phyloP scores from a whole-genome alignment of 2,888 invertebrate genomes.

The Sphaeridia pumilis region DNA sequence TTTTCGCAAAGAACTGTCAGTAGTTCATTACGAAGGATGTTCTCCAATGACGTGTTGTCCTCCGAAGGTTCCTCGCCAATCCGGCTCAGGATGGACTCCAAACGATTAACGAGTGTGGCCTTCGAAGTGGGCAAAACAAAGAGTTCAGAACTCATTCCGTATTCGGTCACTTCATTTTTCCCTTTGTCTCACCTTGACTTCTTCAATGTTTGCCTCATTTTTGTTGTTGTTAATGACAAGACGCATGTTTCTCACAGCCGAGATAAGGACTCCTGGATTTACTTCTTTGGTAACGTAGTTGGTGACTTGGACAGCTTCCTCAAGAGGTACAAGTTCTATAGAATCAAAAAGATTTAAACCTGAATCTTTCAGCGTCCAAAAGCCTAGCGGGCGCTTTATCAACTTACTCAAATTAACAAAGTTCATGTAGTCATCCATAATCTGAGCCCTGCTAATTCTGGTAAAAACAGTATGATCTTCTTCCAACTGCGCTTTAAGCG shows the following conservation, averaged over 20 bases:
- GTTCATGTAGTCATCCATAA: conserved; percentile 6
- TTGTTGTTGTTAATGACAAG: not conserved
- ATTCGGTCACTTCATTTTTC: not conserved
- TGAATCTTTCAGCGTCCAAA: not conserved
- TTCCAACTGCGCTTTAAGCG: not conserved
- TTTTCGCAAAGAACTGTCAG: not conserved
- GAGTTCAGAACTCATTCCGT: not conserved
- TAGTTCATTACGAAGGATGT: conserved; percentile 5
- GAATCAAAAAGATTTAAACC: not conserved
- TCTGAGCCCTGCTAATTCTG: conserved; percentile 4
- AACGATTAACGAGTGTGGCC: not conserved
- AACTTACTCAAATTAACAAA: conserved; percentile 1
- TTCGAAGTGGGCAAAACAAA: not conserved
- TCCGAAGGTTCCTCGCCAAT: not conserved
- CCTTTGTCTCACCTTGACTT: not conserved
- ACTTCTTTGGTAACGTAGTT: not conserved
- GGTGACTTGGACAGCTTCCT: not conserved
- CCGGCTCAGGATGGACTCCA: not conserved
- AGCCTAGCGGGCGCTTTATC: not conserved
- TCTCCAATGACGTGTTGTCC: not conserved
- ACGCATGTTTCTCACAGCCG: not conserved
- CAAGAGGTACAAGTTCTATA: not conserved
- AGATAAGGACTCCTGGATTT: not conserved
- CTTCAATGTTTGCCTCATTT: not conserved
- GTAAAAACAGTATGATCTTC: not conserved